Percentiles rank a stretch among this genome's conserved stretches.
Conservation (phyloP, 2,888 invertebrate species). For the Lordiphosa fenestrarum region DNA sequence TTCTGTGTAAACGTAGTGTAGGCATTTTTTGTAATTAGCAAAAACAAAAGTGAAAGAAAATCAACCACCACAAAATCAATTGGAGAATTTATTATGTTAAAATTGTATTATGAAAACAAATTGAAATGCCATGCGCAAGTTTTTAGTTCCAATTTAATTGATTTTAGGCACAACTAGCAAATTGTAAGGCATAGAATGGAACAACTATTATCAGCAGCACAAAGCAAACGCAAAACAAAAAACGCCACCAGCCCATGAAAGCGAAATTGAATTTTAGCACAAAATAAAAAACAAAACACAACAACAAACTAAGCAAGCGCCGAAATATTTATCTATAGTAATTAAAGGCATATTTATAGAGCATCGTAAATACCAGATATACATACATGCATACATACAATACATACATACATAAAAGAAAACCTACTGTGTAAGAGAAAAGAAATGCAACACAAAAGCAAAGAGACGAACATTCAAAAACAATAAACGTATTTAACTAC, state of each 20-base stretch:
- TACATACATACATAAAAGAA: slow-evolving; percentile 43
- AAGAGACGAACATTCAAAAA: slow-evolving; percentile 47
- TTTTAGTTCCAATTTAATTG: slow-evolving; percentile 55
- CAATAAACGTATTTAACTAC: slow-evolving; percentile 74
- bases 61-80: slow-evolving; percentile 33
- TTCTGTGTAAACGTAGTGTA: slow-evolving; percentile 71
- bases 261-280: slow-evolving; percentile 38
- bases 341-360: slow-evolving; percentile 69
- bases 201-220: slow-evolving; percentile 22
- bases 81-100: slow-evolving; percentile 69
- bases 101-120: slow-evolving; percentile 23
- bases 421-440: slow-evolving; percentile 66
- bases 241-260: slow-evolving; percentile 33
- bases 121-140: slow-evolving; percentile 31
- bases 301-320: slow-evolving; percentile 50
- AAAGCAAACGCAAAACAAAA: slow-evolving; percentile 11
- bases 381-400: slow-evolving; percentile 44
- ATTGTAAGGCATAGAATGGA: slow-evolving; percentile 46
- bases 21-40: slow-evolving; percentile 71
- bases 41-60: slow-evolving; percentile 26
- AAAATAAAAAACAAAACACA: slow-evolving; percentile 32
- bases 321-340: slow-evolving; percentile 73
- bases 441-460: slow-evolving; percentile 45
- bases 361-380: slow-evolving; percentile 63
- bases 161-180: slow-evolving; percentile 64